These are phyloP conservation scores for Chloromyia formosa DNA, from an alignment of 2,888 invertebrate genomes.

Conservation along the genomic window DNA sequence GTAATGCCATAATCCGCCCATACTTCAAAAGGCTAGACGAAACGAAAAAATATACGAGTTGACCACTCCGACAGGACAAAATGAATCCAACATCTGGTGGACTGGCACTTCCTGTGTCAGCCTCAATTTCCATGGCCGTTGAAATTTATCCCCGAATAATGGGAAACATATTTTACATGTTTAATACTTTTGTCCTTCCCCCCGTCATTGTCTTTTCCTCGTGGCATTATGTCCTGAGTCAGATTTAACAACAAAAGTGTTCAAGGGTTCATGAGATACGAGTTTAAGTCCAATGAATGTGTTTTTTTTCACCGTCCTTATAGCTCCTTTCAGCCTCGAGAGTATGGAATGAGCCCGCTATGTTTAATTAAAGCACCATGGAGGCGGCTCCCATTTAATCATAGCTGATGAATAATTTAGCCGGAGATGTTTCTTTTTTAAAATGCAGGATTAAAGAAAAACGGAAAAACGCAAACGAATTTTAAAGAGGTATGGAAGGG, in stretches of 20 bases:
- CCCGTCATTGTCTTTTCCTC: conserved; percentile 19
- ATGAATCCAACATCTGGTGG: conserved; percentile 2
- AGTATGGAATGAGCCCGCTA: background rate
- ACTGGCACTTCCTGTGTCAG: background rate
- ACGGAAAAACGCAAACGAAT: background rate
- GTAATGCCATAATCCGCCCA: too few relatives aligned
- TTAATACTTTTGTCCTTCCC: conserved; percentile 19
- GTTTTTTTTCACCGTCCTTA: background rate
- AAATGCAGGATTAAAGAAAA: background rate
- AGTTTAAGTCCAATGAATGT: background rate
- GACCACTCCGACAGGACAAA: background rate
- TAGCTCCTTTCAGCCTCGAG: background rate
- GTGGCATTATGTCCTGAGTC: conserved; percentile 17
- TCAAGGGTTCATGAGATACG: conserved; percentile 26
- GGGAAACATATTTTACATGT: conserved; percentile 37
- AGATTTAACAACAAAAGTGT: conserved; percentile 31
- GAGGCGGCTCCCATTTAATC: conserved; percentile 28
- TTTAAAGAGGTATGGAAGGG: background rate
- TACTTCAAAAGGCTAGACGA: too few relatives aligned
- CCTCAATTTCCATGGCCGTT: conserved; percentile 15
- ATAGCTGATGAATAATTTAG: conserved; percentile 37
- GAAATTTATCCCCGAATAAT: conserved; percentile 36
- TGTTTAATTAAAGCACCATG: conserved; percentile 30
- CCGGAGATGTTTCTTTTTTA: background rate
- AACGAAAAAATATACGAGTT: too few relatives aligned